Conservation (phyloP, 2,888 invertebrate species). For the Augiades crinisus region DNA sequence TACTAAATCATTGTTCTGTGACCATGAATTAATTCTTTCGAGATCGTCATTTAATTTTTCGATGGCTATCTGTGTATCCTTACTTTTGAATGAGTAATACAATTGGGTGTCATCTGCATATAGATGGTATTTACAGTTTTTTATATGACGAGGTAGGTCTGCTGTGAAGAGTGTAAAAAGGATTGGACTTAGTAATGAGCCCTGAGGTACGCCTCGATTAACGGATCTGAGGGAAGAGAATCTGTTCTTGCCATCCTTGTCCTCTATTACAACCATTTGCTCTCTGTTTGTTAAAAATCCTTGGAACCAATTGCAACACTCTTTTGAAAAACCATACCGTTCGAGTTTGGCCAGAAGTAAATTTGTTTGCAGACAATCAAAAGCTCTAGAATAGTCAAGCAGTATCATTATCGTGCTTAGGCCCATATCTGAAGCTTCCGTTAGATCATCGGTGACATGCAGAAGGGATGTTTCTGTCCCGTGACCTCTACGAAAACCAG, state of each 20-base stretch:
- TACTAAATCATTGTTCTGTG: not conserved
- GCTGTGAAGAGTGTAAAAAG: too few species aligned
- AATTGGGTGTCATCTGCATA: too few species aligned
- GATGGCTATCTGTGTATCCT: not conserved
- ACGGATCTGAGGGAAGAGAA: not conserved
- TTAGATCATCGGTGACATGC: slow-evolving; percentile 25
- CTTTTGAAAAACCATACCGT: slow-evolving; percentile 19
- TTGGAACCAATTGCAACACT: slow-evolving; percentile 25
- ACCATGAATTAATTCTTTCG: not conserved
- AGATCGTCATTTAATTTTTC: not conserved
- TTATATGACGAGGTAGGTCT: not conserved
- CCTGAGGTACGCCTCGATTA: not conserved
- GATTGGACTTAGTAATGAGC: not conserved
- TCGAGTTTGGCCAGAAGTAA: slow-evolving; percentile 13
- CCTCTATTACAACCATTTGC: slow-evolving; percentile 9
- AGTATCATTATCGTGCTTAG: slow-evolving; percentile 11
- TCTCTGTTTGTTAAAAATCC: slow-evolving; percentile 16
- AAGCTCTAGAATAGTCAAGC: slow-evolving; percentile 26
- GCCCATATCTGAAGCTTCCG: slow-evolving; percentile 21
- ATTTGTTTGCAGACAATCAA: slow-evolving; percentile 21
- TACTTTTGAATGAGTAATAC: not conserved
- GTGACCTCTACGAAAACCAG: too few species aligned
- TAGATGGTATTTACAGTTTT: not conserved
- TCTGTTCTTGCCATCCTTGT: not conserved
- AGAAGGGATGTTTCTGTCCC: slow-evolving; percentile 26